phyloP scores from a whole-genome alignment of 2,797 vertebrate species.

The Pseudochaenichthys georgianus region DNA sequence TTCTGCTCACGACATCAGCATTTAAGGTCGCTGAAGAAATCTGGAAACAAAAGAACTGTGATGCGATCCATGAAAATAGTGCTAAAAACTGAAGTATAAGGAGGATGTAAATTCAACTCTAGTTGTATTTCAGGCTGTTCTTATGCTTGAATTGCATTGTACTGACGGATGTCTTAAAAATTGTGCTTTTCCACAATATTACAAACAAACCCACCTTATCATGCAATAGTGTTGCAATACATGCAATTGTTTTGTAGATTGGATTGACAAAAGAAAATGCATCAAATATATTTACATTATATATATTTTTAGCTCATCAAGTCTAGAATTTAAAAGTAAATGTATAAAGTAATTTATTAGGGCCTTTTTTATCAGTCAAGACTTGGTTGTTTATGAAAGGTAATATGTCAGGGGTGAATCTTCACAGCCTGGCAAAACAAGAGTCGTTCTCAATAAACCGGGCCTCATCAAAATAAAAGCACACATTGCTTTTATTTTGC shows the following conservation, averaged over 20 bases:
- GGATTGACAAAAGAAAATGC: background rate
- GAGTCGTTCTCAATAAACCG: too few species aligned
- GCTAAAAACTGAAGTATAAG: background rate
- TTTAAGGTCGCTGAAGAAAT: background rate
- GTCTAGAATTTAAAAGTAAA: too few species aligned
- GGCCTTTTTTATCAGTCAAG: too few species aligned
- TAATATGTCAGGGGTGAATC: too few species aligned
- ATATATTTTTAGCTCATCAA: too few species aligned
- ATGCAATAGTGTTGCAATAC: background rate
- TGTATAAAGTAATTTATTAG: too few species aligned
- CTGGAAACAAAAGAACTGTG: background rate
- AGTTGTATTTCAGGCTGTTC: background rate
- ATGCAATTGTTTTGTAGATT: background rate
- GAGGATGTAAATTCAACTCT: background rate
- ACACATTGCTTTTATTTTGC: too few species aligned
- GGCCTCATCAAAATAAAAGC: too few species aligned
- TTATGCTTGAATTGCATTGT: background rate
- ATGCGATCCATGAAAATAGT: background rate
- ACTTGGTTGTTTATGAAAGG: too few species aligned
- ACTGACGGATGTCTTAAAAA: background rate
- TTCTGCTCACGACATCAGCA: background rate
- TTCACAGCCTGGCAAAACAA: too few species aligned
- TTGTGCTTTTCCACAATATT: background rate
- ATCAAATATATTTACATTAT: too few species aligned
- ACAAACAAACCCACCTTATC: background rate